phyloP scores from a whole-genome alignment of 1,140 invertebrate species.

The Drosophila miranda region DNA sequence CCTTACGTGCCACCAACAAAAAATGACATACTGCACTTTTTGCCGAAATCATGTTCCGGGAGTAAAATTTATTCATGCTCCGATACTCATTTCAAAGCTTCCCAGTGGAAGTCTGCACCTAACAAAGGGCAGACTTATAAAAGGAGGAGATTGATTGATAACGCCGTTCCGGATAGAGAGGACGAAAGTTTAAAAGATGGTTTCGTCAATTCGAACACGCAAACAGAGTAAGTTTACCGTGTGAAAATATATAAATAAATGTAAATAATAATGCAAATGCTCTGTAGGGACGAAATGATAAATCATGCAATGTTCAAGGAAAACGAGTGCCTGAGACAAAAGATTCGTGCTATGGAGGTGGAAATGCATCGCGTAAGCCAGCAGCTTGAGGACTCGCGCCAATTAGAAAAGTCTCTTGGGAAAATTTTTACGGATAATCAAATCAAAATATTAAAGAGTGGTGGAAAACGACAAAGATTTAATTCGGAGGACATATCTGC shows the following conservation, averaged over 20 bases:
- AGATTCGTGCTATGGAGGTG: slow-evolving; percentile 2
- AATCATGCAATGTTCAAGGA: too few species aligned
- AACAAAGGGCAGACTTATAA: not conserved
- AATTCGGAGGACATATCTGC: slow-evolving; percentile 3
- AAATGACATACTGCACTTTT: not conserved
- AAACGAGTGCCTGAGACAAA: slow-evolving; percentile 1
- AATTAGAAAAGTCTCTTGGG: slow-evolving; percentile 3
- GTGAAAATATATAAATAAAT: not conserved
- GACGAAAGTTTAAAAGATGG: not conserved
- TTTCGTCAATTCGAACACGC: slow-evolving; percentile 4
- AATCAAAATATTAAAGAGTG: slow-evolving; percentile 25
- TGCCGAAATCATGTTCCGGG: slow-evolving; percentile 8
- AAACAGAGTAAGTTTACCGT: slow-evolving; percentile 24
- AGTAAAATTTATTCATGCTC: slow-evolving; percentile 4
- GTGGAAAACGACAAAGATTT: slow-evolving; percentile 14
- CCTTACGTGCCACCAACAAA: too few species aligned
- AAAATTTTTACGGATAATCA: slow-evolving; percentile 19
- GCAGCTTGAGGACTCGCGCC: slow-evolving; percentile 10
- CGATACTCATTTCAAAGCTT: slow-evolving; percentile 15
- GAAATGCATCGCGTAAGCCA: slow-evolving; percentile 8
- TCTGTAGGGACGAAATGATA: too few species aligned
- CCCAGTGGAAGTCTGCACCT: slow-evolving; percentile 11
- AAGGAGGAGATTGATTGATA: slow-evolving; percentile 4
- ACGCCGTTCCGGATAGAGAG: slow-evolving; percentile 11
- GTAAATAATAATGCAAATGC: too few species aligned